Evolutionary conservation across 2,888 invertebrate species (phyloP), one percentile per base, ranked within the genome.

Genomic region (Cephus spinipes): DNA sequence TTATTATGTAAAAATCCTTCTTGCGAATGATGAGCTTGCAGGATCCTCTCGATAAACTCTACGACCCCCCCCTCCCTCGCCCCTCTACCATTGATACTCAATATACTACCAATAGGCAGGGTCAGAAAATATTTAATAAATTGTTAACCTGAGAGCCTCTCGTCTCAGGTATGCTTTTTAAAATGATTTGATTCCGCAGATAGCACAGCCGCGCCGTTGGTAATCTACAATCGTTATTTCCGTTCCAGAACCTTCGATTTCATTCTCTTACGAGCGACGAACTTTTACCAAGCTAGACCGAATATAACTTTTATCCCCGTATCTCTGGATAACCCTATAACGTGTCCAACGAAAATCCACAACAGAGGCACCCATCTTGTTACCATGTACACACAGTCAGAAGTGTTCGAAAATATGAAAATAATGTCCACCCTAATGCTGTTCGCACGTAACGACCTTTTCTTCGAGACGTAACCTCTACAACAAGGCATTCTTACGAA

Each of bases 151-250:
- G 83, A 83, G 83, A 85, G 82, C 83, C 85, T 85, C 83, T 84
- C 79, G 80, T 74, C 75, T 85, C 80, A 81, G 81, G 80, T 81
- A 40, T 76, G 85, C 83, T 84, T 84, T 84, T 86, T 85, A 85
- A 86, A 84, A 84, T 87, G 88, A 90, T 90, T 89, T 86, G 87
- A 89, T 90, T 85, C 84, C 80, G 80, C 81, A 82, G 88, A 89
- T 89, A 89, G 83, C 15, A 40, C 15, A 35, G 35, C 83, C 77
- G 75, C 23, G 69, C 74, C 81, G 77, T 80, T 79, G 81, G 83
- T 83, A 87, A 89, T 89, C 89, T 86, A 77, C 76, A 81, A 88
- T 89, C 88, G 85, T 87, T 86, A 87, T 88, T 89, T 88, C 88
- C 90, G 86, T 84, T 55, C 55, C 80, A 81, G 79, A 76, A 73